phyloP scores from a whole-genome alignment of 30 jellyfish, hydroid and myxozoan species.

The Rhopilema esculentum region DNA sequence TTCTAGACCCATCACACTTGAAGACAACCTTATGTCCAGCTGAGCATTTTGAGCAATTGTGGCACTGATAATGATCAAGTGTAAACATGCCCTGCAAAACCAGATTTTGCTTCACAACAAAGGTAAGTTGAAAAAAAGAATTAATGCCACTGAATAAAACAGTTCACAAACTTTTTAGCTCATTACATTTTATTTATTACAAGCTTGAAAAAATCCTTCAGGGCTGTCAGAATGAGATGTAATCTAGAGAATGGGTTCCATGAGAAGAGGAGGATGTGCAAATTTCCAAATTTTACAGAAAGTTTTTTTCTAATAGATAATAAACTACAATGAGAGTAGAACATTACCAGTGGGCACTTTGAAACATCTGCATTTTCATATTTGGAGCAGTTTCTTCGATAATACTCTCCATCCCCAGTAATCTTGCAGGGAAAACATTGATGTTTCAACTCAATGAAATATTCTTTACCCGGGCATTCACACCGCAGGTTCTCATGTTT shows the following conservation, averaged over 20 bases:
- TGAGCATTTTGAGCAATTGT: not conserved
- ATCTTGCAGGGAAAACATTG: not conserved
- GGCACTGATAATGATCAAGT: constrained; percentile 77
- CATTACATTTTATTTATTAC: no score
- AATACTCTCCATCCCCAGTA: not conserved
- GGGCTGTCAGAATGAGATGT: no score
- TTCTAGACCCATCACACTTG: not conserved
- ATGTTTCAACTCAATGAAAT: not conserved
- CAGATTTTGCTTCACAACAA: constrained; percentile 92
- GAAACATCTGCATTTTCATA: not conserved
- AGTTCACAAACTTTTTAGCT: no score
- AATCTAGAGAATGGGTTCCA: no score
- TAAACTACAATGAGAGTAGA: no score
- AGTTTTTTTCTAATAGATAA: no score
- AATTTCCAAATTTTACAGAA: no score
- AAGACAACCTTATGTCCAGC: not conserved
- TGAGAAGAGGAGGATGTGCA: no score
- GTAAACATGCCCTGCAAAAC: constrained; percentile 94
- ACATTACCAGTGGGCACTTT: not conserved
- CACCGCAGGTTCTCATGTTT: not conserved
- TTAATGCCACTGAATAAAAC: no score
- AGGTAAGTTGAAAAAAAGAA: no score
- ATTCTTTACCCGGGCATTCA: not conserved
- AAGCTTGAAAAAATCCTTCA: no score
- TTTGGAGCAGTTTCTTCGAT: not conserved